Evolutionary conservation across 2,888 invertebrate genomes (phyloP), one percentile per base, ranked within the genome.

Genomic region (Liopterus haemorrhoidalis): DNA sequence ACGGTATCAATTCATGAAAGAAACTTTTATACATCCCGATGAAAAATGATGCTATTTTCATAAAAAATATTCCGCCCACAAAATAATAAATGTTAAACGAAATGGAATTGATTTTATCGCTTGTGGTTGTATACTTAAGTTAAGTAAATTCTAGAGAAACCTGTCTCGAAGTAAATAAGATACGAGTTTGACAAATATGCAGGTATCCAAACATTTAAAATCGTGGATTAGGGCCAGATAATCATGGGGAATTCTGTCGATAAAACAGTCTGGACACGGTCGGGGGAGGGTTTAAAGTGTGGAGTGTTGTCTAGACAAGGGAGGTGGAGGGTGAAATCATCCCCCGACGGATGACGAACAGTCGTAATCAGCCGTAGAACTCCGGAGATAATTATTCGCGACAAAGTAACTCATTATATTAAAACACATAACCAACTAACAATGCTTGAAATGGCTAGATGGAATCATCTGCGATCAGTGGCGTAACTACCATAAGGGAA

Each of bases 181-280:
- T 14, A 15, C 12, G 15, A 28, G 28, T 15, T 28, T 28, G 28
- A 14, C n/a, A n/a, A n/a, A n/a, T n/a, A n/a, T n/a, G n/a, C n/a
- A 28, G 15, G 28, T 28, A 14, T 14, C 12, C 12, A n/a, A 28
- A 14, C 6, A 6, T 9, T 14, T 28, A 14, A 5, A 28, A 28
- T 22, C 9, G 9, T 22, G 6, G n/a, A n/a, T n/a, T n/a, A n/a
- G 20, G n/a, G 27, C 11, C 5, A 11, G 16, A 21, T 41, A 32
- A 32, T 41, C 41, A 41, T 41, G 33, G 41, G 41, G 25, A 32
- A 41, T 33, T 41, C 32, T 22, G 24, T 41, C 41, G 28, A 41
- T 41, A 32, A 32, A 32, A 41, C 32, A 30, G 20, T 41, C 31
- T 22, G 32, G 40, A n/a, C n/a, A n/a, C n/a, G n/a, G n/a, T n/a